Base-by-base conservation (phyloP, 2,888 invertebrate species). In the Gymnoscelis rufifasciata region DNA sequence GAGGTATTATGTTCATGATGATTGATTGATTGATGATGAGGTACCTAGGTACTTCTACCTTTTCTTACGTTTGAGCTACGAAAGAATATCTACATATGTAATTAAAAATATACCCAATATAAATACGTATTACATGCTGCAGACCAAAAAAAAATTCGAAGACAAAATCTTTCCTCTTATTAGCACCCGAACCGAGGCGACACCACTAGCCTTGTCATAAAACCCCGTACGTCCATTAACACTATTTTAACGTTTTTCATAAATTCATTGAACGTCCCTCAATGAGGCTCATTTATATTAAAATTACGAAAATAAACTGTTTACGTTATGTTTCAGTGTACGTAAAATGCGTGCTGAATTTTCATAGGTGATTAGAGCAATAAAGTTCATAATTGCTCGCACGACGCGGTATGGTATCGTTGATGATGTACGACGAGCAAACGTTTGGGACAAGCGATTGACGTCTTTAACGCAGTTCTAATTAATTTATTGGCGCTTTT, bases 401-500 rank as follows among this genome's bases (percentile, higher is more conserved):
- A 61, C 36, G 36, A 57, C 54, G 46, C 45, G 41, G 36, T 59
- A 52, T 57, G 60, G 59, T 62, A 57, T 43, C 51, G 64, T 59
- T 47, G 64, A 68, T 71, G 68, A 66, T 77, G 76, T 73, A 72
- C 62, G 64, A 62, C 59, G 62, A 57, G 56, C 57, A 52, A 61
- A 65, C 59, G 59, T 62, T 54, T 52, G 51, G 60, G 68, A 70
- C 78, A 79, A 68, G 78, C 81, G 77, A 87, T 82, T 83, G 80
- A 79, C 83, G 84, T 79, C 83, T 86, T 75, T 83, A 83, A 76
- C 67, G 78, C 53, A 64, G 62, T 64, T 75, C 69, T 81, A 80
- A 84, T 84, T 83, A 82, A 83, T 81, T 84, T 84, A 82, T 83
- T 83, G 76, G 80, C 81, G 83, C 80, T 83, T 82, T 78, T 70